Conservation (phyloP, 2,797 vertebrate genomes). For the Syngnathus acus region DNA sequence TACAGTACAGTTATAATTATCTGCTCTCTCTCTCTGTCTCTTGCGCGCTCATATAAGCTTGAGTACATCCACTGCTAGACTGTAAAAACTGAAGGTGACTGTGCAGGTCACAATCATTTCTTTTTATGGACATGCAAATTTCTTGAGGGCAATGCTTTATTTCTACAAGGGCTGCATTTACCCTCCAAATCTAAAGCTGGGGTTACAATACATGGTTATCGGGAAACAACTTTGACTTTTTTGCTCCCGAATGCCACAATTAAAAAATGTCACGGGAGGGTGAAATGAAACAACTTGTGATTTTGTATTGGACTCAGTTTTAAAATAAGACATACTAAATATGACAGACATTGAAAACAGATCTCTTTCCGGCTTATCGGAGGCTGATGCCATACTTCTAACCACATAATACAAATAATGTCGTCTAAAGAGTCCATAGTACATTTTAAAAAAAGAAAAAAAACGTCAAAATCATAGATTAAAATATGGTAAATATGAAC, state of each 20-base stretch:
- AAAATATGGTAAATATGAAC: too few species aligned
- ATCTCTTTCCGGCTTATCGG: not conserved
- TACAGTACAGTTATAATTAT: constrained; percentile 24
- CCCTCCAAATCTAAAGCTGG: not conserved
- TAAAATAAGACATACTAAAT: not conserved
- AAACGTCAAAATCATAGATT: too few species aligned
- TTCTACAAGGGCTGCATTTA: not conserved
- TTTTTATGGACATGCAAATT: constrained; percentile 13
- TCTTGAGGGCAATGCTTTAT: not conserved
- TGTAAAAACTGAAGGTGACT: constrained; percentile 6
- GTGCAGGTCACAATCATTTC: not conserved
- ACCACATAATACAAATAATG: not conserved
- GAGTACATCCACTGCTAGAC: not conserved
- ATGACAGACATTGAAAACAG: not conserved
- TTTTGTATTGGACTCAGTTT: not conserved
- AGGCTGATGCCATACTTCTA: not conserved
- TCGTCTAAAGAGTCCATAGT: too few species aligned
- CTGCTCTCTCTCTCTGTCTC: constrained; percentile 4
- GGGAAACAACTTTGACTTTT: not conserved
- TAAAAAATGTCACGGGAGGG: not conserved
- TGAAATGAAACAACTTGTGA: not conserved
- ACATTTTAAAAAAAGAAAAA: too few species aligned
- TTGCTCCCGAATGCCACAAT: not conserved
- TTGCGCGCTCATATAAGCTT: too few species aligned
- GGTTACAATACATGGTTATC: not conserved